phyloP scores from a whole-genome alignment of 1,140 invertebrate genomes.

The Cotesia chilonis region DNA sequence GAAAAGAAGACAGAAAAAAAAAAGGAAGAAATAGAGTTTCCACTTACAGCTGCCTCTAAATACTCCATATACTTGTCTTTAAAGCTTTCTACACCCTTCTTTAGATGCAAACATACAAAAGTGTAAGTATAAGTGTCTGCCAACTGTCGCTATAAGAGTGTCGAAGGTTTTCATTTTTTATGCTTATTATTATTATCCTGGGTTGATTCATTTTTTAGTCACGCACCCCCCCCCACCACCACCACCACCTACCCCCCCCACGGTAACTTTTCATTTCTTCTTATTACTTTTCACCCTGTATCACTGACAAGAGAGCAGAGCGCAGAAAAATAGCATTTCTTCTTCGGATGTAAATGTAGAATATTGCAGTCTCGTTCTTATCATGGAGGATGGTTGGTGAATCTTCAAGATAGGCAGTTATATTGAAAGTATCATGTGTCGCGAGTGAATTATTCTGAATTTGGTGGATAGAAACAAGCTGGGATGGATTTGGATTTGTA shows the following conservation, averaged over 20 bases:
- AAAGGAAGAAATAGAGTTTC: not conserved
- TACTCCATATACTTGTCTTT: not conserved
- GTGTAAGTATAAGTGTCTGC: not conserved
- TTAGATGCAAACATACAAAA: not conserved
- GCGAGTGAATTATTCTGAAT: too few species aligned
- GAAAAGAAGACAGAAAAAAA: not conserved
- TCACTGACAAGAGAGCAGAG: slow-evolving; percentile 2
- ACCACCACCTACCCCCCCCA: slow-evolving; percentile 7
- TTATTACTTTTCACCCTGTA: slow-evolving; percentile 32
- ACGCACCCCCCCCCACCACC: too few species aligned
- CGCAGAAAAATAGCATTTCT: not conserved
- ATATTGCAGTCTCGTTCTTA: too few species aligned
- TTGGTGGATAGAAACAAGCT: too few species aligned
- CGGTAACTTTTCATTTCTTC: slow-evolving; percentile 35
- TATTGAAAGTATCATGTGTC: too few species aligned
- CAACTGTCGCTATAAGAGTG: slow-evolving; percentile 3
- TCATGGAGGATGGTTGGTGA: not conserved
- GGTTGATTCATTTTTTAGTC: slow-evolving; percentile 1
- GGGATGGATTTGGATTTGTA: too few species aligned
- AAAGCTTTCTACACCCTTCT: not conserved
- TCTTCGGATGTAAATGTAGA: not conserved
- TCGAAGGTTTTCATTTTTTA: not conserved
- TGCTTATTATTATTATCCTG: too few species aligned
- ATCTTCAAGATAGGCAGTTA: not conserved
- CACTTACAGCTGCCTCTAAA: slow-evolving; percentile 14